phyloP scores from a whole-genome alignment of 2,888 invertebrate species.

The Apomyelois bistriatella region DNA sequence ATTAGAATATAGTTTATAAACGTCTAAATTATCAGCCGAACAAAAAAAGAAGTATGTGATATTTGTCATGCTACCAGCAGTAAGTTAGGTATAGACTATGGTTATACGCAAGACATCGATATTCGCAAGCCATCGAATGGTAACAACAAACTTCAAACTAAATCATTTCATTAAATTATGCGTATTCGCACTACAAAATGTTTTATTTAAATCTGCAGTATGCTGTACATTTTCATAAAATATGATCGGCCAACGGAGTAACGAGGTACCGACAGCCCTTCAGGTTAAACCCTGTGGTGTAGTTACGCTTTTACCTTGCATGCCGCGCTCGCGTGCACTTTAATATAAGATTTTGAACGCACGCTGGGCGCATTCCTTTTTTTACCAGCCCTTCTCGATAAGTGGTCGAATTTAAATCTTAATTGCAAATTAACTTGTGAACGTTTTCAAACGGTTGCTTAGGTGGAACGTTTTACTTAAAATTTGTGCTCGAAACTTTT shows the following conservation, averaged over 20 bases:
- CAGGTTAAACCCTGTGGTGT: neutral
- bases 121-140: too few relatives aligned
- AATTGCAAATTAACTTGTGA: slow-evolving; percentile 12
- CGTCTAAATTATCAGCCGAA: too few relatives aligned
- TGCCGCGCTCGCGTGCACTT: slow-evolving; percentile 59
- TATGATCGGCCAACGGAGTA: slow-evolving; percentile 12
- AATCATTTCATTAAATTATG: too few relatives aligned
- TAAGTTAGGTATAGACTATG: too few relatives aligned
- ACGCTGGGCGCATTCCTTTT: slow-evolving; percentile 49
- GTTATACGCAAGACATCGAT: too few relatives aligned
- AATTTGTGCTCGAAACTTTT: too few relatives aligned
- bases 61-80: too few relatives aligned
- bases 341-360: slow-evolving; percentile 49
- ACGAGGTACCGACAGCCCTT: slow-evolving; percentile 1
- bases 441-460: slow-evolving; percentile 1
- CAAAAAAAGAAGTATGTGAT: too few relatives aligned
- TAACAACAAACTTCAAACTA: too few relatives aligned
- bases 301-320: slow-evolving; percentile 40
- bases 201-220: too few relatives aligned
- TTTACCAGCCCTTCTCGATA: slow-evolving; percentile 22
- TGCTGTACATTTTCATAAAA: slow-evolving; percentile 15
- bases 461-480: neutral
- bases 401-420: slow-evolving; percentile 15
- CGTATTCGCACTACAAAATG: too few relatives aligned
- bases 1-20: too few relatives aligned